Evolutionary conservation across 2,888 invertebrate species (phyloP).

Genomic region (Mythimna lalbum): DNA sequence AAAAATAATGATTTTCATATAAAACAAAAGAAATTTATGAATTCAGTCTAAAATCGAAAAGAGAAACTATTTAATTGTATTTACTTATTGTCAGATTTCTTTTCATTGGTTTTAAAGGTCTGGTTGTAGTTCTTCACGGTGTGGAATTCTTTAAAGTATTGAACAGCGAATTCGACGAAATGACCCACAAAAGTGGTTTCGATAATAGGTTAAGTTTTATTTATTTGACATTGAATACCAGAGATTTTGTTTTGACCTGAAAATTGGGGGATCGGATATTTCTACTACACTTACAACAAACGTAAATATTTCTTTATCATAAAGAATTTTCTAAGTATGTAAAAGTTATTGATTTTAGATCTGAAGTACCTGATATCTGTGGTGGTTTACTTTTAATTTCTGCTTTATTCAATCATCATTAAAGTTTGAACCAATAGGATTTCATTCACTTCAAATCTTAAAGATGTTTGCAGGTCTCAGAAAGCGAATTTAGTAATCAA

Average conservation of each 20-base stretch:
- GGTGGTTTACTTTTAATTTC: background rate
- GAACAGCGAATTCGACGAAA: background rate
- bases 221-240: background rate
- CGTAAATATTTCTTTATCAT: too few species aligned
- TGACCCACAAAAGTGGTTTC: background rate
- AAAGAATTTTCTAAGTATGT: background rate
- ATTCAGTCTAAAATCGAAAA: background rate
- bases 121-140: background rate
- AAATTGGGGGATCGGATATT: background rate
- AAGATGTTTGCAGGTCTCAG: background rate
- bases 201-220: background rate
- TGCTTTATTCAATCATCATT: background rate
- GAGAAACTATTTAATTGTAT: background rate
- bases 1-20: background rate
- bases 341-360: too few species aligned
- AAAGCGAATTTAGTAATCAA: background rate
- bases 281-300: too few species aligned
- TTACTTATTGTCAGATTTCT: background rate
- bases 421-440: background rate
- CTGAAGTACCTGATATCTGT: background rate
- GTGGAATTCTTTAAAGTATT: background rate
- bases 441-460: background rate
- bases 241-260: background rate
- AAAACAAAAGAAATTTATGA: background rate
- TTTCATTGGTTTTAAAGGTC: slow-evolving; percentile 1